These are phyloP conservation scores for Penaeus vannamei DNA, from an alignment of 1,140 invertebrate genomes.

Conservation along the genomic window DNA sequence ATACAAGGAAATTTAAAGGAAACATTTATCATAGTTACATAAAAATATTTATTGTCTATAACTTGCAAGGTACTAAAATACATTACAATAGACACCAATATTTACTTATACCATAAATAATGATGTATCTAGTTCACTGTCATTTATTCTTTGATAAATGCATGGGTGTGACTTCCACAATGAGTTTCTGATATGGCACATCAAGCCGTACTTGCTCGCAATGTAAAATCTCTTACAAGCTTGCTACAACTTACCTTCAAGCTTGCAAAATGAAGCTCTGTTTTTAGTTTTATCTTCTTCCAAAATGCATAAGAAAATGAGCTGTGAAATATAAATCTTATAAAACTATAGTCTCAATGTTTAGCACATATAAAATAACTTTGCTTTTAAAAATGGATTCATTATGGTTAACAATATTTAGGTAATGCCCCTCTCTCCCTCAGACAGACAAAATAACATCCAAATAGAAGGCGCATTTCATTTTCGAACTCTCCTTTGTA, in stretches of 20 bases:
- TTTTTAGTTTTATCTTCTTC: background rate
- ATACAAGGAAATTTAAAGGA: no score
- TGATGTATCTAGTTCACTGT: no score
- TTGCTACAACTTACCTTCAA: slow-evolving; percentile 32
- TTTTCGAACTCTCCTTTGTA: no score
- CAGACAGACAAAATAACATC: background rate
- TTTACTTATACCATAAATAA: background rate
- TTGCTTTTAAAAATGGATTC: slow-evolving; percentile 35
- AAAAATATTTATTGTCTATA: slow-evolving; percentile 63
- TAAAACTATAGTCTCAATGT: slow-evolving; percentile 47
- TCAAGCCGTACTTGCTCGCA: background rate
- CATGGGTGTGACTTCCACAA: background rate
- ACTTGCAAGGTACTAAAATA: slow-evolving; percentile 61
- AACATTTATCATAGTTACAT: slow-evolving; percentile 32
- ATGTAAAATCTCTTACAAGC: background rate
- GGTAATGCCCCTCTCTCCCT: background rate
- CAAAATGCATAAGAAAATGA: slow-evolving; percentile 25
- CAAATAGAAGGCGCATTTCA: no score
- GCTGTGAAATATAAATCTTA: slow-evolving; percentile 46
- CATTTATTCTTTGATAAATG: background rate
- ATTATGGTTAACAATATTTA: slow-evolving; percentile 8
- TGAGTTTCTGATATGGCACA: slow-evolving; percentile 18
- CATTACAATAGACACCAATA: slow-evolving; percentile 59
- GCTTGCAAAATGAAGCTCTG: slow-evolving; percentile 19
- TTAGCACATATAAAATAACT: slow-evolving; percentile 47